Evolutionary conservation across 1,140 invertebrate species (phyloP), one percentile per base, ranked within the genome.

Genomic region (Bradynema listronoti): DNA sequence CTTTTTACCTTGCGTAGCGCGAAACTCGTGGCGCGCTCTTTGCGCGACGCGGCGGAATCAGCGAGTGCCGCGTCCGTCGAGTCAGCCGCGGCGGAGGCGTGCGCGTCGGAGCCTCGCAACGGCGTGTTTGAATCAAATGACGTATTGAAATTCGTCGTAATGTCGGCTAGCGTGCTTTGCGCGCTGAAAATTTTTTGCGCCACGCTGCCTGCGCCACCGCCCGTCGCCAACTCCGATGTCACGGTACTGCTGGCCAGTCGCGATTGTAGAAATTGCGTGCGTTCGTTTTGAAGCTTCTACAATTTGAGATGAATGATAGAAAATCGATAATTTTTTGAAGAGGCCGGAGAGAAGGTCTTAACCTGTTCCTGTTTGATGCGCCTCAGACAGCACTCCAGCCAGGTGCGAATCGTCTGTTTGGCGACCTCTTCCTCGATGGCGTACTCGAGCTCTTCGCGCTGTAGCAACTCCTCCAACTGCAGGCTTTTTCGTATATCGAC

Each of bases 351-450:
- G n/a, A n/a, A n/a, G n/a, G n/a, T n/a, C n/a, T 55, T 16, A 34
- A 69, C 62, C 33, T 69, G 72, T 47, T 73, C 66, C 27, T 71
- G 66, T 49, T 69, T 69, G 19, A 73, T 69, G 41, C 66, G 42
- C n/a, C 66, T 22, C 32, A 69, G 43, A 47, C 67, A 69, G 19
- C 32, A 33, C 50, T 69, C 67, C 14, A 69, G 29, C 58, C 58
- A 57, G 82, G 80, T 52, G 16, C 51, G 50, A 30, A 66, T 80
- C 71, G 56, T 81, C 81, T 96, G 91, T 80, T 99, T 98, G 19
- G 95, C 95, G 4, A 99, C 95, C 83, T 99, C 95, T 82, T 99
- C 95, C 81, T 98, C 94, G 45, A 99, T 97, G 19, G 95, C 86
- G 77, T 94, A 97, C 80, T 99, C 95, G 63, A 99, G 88, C 80